Conservation (phyloP, 92 coral and sea anemone genomes). For the Parazoanthus atlanticus region DNA sequence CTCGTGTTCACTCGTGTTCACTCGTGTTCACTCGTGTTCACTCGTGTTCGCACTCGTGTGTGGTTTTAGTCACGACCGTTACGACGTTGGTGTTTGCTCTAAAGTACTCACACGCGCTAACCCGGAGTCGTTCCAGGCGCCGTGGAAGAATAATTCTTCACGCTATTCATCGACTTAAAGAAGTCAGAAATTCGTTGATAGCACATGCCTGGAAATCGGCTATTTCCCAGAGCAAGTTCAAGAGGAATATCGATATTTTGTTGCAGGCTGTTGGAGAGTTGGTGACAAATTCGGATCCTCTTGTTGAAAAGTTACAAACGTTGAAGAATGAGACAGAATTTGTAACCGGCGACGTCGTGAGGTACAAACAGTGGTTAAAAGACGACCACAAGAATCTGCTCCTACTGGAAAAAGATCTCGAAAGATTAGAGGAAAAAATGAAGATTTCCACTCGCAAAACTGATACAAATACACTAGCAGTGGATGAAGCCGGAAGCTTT, state of each 20-base stretch:
- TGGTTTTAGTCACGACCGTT: no score
- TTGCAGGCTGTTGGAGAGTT: conserved; percentile 44
- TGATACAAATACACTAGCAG: not conserved
- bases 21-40: no score
- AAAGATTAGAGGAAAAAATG: conserved; percentile 42
- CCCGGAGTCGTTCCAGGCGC: conserved; percentile 8
- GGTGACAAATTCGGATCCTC: conserved; percentile 35
- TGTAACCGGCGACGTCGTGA: conserved; percentile 35
- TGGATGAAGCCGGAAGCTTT: not conserved
- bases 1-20: no score
- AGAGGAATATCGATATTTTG: conserved; percentile 23
- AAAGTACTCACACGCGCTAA: conserved; percentile 35
- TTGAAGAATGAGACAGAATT: conserved; percentile 50
- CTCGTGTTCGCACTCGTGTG: no score
- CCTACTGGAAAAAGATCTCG: conserved; percentile 38
- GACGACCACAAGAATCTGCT: no score
- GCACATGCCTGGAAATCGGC: conserved; percentile 38
- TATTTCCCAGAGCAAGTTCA: conserved; percentile 37
- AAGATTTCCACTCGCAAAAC: conserved; percentile 18
- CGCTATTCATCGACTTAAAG: conserved; percentile 37
- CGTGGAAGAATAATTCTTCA: conserved; percentile 24
- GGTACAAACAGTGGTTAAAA: conserved; percentile 46
- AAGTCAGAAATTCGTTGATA: conserved; percentile 35
- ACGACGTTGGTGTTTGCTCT: conserved; percentile 37
- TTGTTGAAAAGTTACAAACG: conserved; percentile 29